These are phyloP conservation scores for Pherbina coryleti DNA, from an alignment of 2,888 invertebrate species.

Conservation along the genomic window DNA sequence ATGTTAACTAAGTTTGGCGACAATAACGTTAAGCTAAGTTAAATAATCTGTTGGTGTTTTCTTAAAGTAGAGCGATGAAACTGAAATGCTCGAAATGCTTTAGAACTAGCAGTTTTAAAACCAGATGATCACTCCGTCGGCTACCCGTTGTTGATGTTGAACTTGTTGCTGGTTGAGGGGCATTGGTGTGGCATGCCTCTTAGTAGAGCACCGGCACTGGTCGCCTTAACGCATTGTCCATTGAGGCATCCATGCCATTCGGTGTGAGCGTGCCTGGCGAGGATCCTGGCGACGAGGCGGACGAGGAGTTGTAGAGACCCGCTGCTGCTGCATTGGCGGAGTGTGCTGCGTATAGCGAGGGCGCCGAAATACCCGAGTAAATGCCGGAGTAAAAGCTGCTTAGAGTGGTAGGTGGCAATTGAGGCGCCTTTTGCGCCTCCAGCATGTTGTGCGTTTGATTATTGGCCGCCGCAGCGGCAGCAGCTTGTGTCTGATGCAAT, in stretches of 20 bases:
- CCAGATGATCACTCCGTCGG: conserved; percentile 52
- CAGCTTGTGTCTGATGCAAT: conserved; percentile 66
- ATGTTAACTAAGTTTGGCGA: not conserved
- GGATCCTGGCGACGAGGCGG: conserved; percentile 69
- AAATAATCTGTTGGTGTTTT: not conserved
- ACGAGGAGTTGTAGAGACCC: conserved; percentile 68
- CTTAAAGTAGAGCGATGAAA: not conserved
- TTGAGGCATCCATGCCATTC: conserved; percentile 64
- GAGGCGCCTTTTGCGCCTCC: conserved; percentile 67
- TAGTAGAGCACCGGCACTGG: conserved; percentile 70
- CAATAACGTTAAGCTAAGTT: not conserved
- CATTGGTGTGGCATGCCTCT: too few species aligned
- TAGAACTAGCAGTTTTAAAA: conserved; percentile 54
- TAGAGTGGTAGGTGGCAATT: conserved; percentile 66
- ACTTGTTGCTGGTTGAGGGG: too few species aligned
- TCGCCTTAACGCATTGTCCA: conserved; percentile 67
- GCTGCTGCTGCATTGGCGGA: conserved; percentile 65
- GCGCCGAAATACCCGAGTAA: conserved; percentile 68
- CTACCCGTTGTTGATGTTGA: not conserved
- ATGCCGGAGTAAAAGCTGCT: conserved; percentile 70
- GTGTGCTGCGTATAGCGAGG: conserved; percentile 68
- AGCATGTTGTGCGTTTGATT: conserved; percentile 63
- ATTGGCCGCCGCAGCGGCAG: conserved; percentile 64
- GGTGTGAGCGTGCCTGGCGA: conserved; percentile 68
- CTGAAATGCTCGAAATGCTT: too few species aligned